Percentiles rank a stretch among this genome's conserved stretches.
Evolutionary conservation across 2,888 invertebrate species (phyloP).

Genomic region (Pammene aurita): DNA sequence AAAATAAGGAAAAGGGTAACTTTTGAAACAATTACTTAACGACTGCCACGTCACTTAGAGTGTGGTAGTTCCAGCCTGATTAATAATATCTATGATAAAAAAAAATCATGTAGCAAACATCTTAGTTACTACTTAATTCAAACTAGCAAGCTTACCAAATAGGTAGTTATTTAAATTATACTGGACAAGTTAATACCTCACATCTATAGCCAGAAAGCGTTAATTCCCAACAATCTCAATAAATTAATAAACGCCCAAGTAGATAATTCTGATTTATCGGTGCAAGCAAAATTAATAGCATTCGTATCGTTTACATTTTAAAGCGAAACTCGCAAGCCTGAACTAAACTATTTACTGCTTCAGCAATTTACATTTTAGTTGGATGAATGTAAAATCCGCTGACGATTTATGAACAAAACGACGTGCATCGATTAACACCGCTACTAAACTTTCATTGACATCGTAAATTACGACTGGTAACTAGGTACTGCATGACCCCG

Average conservation of each 20-base stretch:
- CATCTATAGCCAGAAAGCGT: background rate
- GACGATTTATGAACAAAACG: conserved; percentile 34
- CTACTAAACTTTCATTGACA: conserved; percentile 59
- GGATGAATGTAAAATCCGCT: conserved; percentile 21
- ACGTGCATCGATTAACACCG: conserved; percentile 37
- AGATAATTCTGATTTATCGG: conserved; percentile 29
- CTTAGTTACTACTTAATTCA: too few relatives aligned
- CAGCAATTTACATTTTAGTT: conserved; percentile 28
- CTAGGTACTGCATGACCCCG: conserved; percentile 58
- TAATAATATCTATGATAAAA: too few relatives aligned
- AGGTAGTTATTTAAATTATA: too few relatives aligned
- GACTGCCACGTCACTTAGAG: too few relatives aligned
- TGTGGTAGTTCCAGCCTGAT: too few relatives aligned
- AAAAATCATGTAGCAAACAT: too few relatives aligned
- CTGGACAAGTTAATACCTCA: too few relatives aligned
- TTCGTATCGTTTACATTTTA: conserved; percentile 19
- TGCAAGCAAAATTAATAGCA: conserved; percentile 16
- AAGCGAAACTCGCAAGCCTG: conserved; percentile 19
- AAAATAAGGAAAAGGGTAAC: background rate
- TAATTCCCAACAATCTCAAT: conserved; percentile 7
- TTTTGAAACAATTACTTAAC: background rate
- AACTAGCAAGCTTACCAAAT: too few relatives aligned
- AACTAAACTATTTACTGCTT: conserved; percentile 24
- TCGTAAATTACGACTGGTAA: conserved; percentile 56
- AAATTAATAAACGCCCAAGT: conserved; percentile 19